These are phyloP conservation scores for Oenanthe melanoleuca DNA, from an alignment of 2,113 vertebrate genomes.

Conservation along the genomic window DNA sequence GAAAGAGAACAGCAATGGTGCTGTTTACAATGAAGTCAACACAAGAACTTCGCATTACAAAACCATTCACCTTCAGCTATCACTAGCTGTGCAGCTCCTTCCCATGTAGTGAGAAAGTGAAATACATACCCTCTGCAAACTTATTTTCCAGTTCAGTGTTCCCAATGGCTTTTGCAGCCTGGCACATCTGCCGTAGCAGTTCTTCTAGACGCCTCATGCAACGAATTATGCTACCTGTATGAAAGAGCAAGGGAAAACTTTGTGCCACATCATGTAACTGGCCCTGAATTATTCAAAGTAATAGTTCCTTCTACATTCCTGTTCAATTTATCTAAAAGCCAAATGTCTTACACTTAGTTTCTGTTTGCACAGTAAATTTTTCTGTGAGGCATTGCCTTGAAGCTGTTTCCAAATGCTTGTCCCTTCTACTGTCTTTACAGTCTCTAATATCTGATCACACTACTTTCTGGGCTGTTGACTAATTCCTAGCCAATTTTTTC, in stretches of 20 bases:
- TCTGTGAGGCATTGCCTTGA: background rate
- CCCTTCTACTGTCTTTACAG: background rate
- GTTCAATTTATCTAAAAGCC: background rate
- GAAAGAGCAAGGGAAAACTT: background rate
- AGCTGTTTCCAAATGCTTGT: background rate
- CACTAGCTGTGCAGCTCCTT: background rate
- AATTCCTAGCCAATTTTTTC: background rate
- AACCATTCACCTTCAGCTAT: background rate
- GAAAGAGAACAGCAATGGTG: background rate
- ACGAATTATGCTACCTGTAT: slow-evolving; percentile 93
- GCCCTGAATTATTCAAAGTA: background rate
- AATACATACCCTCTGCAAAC: slow-evolving; percentile 89
- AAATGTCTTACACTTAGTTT: background rate
- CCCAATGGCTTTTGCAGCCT: slow-evolving; percentile 97
- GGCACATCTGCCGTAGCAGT: slow-evolving; percentile 95
- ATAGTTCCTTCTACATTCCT: background rate
- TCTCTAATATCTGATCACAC: background rate
- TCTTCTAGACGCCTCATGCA: slow-evolving; percentile 96
- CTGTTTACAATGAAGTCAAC: background rate
- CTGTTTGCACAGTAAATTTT: background rate
- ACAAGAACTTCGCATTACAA: background rate
- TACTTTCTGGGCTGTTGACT: background rate
- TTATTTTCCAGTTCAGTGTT: slow-evolving; percentile 99
- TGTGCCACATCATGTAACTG: background rate
- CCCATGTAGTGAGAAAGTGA: background rate